phyloP scores from a whole-genome alignment of 2,888 invertebrate species.

The Nycteola revayana region DNA sequence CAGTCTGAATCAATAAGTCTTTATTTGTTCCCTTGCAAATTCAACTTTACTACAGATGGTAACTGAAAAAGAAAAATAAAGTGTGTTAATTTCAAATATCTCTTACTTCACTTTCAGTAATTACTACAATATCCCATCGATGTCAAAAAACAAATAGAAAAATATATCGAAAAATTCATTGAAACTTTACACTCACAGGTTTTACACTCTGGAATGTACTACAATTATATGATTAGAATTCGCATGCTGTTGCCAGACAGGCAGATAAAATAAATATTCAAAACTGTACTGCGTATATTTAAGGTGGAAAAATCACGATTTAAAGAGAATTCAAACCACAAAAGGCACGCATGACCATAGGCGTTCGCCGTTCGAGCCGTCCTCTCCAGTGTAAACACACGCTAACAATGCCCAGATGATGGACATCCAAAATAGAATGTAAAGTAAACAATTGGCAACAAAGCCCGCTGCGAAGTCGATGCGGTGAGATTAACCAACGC shows the following conservation, averaged over 20 bases:
- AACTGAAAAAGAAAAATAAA: no score
- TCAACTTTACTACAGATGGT: no score
- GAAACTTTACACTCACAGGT: no score
- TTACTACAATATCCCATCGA: no score
- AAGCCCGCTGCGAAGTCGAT: constrained; percentile 59
- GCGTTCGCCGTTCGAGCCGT: constrained; percentile 41
- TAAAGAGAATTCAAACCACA: constrained; percentile 35
- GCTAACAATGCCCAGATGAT: constrained; percentile 80
- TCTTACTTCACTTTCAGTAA: no score
- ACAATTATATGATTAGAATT: constrained; percentile 43
- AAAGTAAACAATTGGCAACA: constrained; percentile 76
- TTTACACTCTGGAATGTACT: constrained; percentile 48
- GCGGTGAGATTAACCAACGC: constrained; percentile 65
- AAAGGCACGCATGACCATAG: constrained; percentile 57
- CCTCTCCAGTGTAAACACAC: constrained; percentile 58
- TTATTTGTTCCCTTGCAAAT: no score
- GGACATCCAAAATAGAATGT: constrained; percentile 78
- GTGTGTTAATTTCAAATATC: no score
- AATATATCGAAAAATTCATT: no score
- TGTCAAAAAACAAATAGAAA: no score
- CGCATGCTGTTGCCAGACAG: constrained; percentile 35
- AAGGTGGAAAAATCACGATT: not conserved
- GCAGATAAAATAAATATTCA: no score
- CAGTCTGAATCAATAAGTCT: no score
- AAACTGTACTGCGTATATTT: no score